phyloP scores from a whole-genome alignment of 2,797 vertebrate species.

The Strix occidentalis region DNA sequence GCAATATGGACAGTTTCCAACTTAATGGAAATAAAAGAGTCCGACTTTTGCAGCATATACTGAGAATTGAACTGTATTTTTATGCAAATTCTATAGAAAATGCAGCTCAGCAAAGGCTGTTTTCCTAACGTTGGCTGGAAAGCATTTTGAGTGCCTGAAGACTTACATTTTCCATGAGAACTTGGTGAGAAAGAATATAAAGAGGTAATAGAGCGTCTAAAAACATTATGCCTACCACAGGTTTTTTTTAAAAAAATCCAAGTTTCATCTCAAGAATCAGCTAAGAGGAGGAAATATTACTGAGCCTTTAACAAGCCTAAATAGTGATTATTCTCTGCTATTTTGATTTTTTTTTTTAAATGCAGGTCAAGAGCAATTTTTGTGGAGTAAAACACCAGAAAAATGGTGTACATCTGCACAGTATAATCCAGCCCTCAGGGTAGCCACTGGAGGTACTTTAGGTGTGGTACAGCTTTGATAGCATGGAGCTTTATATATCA shows the following conservation, averaged over 20 bases:
- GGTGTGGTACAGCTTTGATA: background rate
- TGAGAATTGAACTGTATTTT: constrained; percentile 33
- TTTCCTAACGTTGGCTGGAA: background rate
- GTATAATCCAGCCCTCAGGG: background rate
- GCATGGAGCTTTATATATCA: background rate
- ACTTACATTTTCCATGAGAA: constrained; percentile 13
- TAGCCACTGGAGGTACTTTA: background rate
- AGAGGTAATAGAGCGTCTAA: background rate
- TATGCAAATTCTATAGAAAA: constrained; percentile 58
- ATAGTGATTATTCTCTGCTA: background rate
- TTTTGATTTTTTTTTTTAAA: background rate
- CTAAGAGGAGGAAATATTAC: background rate
- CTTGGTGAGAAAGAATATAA: constrained; percentile 1
- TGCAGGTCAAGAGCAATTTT: background rate
- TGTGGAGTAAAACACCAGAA: background rate
- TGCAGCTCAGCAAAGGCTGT: constrained; percentile 45
- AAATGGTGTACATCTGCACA: background rate
- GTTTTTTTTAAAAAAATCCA: background rate
- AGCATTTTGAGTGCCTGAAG: constrained; percentile 23
- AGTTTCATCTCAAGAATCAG: background rate
- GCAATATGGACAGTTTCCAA: constrained; percentile 61
- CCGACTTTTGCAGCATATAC: constrained; percentile 30
- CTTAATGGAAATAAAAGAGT: constrained; percentile 47
- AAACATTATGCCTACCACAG: background rate
- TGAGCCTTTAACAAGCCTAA: background rate